Percentiles rank a stretch among this genome's conserved stretches.
Evolutionary conservation across 2,888 invertebrate species (phyloP).

Genomic region (Lasioglossum leucozonium): DNA sequence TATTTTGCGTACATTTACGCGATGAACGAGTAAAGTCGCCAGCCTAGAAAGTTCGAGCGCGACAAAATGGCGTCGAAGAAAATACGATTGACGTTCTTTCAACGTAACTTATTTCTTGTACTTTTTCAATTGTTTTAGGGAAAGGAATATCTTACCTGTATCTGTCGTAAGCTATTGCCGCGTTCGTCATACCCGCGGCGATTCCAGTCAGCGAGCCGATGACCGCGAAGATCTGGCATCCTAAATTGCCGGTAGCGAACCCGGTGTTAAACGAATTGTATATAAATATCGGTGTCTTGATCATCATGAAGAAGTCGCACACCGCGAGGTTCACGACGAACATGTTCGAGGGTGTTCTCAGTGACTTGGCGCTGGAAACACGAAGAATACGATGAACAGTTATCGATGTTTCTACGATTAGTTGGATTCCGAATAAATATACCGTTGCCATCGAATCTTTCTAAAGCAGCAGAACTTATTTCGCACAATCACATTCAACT

Average conservation of each 20-base stretch:
- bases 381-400: background rate
- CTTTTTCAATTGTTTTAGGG: background rate
- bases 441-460: background rate
- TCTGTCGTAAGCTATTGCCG: slow-evolving; percentile 94
- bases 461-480: background rate
- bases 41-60: background rate
- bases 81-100: background rate
- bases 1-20: too few relatives aligned
- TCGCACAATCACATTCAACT: background rate
- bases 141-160: slow-evolving; percentile 76
- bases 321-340: slow-evolving; percentile 93
- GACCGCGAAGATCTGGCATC: slow-evolving; percentile 91
- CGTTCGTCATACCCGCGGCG: slow-evolving; percentile 92
- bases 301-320: slow-evolving; percentile 95
- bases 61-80: background rate
- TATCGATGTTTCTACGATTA: background rate
- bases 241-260: slow-evolving; percentile 90
- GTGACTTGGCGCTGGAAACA: slow-evolving; percentile 87
- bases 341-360: slow-evolving; percentile 93
- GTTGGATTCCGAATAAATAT: background rate
- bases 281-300: slow-evolving; percentile 93
- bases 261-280: slow-evolving; percentile 93
- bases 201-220: slow-evolving; percentile 93
- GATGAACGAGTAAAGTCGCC: background rate
- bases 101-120: background rate